Percentiles rank a stretch among this genome's conserved stretches.
Conservation (phyloP, 2,113 vertebrate species). For the Percina caprodes region DNA sequence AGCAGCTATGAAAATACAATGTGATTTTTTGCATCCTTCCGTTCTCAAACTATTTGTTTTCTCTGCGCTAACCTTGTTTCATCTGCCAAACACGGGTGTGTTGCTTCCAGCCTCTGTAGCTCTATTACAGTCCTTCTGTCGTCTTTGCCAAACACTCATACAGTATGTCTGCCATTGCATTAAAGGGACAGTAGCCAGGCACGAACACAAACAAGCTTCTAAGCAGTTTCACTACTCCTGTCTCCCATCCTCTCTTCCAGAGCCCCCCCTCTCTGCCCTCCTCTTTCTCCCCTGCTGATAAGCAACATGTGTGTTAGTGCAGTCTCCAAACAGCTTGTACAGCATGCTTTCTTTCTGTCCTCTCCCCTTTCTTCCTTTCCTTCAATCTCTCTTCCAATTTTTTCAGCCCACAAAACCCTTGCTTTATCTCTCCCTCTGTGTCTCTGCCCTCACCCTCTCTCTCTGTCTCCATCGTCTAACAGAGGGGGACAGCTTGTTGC, state of each 20-base stretch:
- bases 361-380: slow-evolving; percentile 14
- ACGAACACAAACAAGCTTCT: slow-evolving; percentile 53
- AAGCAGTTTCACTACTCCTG: slow-evolving; percentile 46
- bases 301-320: slow-evolving; percentile 61
- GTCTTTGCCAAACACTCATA: slow-evolving; percentile 51
- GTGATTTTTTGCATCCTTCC: not conserved
- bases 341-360: slow-evolving; percentile 59
- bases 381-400: slow-evolving; percentile 21
- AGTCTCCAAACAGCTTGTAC: slow-evolving; percentile 59
- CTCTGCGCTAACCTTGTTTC: slow-evolving; percentile 32
- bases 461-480: slow-evolving; percentile 24
- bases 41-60: slow-evolving; percentile 35
- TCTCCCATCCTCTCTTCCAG: slow-evolving; percentile 15
- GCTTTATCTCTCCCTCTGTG: slow-evolving; percentile 9
- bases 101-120: slow-evolving; percentile 36
- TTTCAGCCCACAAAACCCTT: not conserved
- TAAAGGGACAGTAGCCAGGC: slow-evolving; percentile 59
- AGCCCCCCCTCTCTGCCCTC: not conserved
- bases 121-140: slow-evolving; percentile 44
- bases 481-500: slow-evolving; percentile 64
- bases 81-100: slow-evolving; percentile 44
- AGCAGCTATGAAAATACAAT: slow-evolving; percentile 5
- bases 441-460: not conserved
- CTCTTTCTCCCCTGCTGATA: slow-evolving; percentile 42
- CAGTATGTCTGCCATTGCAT: slow-evolving; percentile 47